phyloP scores from a whole-genome alignment of 2,113 vertebrate species.

The Procapra przewalskii region DNA sequence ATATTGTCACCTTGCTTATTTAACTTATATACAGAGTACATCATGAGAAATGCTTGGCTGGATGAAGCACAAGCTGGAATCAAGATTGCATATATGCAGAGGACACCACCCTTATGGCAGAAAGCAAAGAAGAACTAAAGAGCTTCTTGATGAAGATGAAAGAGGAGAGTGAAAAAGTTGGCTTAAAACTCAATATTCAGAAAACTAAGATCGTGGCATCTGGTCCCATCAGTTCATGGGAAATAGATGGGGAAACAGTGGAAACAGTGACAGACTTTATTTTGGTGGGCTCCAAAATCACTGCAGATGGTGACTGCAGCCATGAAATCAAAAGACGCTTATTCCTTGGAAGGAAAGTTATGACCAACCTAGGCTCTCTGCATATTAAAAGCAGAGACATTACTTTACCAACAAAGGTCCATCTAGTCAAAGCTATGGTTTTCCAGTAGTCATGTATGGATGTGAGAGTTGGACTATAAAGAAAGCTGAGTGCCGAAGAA shows the following conservation, averaged over 20 bases:
- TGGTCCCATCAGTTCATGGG: not conserved
- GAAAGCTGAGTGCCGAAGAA: fast-evolving
- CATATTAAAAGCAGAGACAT: not conserved
- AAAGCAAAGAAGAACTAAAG: not conserved
- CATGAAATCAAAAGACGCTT: not conserved
- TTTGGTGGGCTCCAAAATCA: fast-evolving
- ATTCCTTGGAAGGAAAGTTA: not conserved
- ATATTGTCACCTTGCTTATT: not conserved
- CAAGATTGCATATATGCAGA: not conserved
- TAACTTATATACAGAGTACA: not conserved
- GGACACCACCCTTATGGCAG: not conserved
- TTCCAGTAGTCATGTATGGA: not conserved
- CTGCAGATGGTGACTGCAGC: not conserved
- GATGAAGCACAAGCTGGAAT: not conserved
- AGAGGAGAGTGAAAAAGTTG: not conserved
- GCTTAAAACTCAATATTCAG: not conserved
- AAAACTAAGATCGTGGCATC: not conserved
- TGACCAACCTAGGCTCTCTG: not conserved
- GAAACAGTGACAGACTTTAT: not conserved
- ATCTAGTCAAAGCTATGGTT: not conserved
- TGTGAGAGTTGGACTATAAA: not conserved
- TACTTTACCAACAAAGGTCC: not conserved
- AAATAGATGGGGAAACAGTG: not conserved
- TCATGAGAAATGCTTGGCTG: not conserved
- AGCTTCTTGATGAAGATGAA: not conserved